phyloP scores from a whole-genome alignment of 1,140 invertebrate species.

The Drosophila guanche region DNA sequence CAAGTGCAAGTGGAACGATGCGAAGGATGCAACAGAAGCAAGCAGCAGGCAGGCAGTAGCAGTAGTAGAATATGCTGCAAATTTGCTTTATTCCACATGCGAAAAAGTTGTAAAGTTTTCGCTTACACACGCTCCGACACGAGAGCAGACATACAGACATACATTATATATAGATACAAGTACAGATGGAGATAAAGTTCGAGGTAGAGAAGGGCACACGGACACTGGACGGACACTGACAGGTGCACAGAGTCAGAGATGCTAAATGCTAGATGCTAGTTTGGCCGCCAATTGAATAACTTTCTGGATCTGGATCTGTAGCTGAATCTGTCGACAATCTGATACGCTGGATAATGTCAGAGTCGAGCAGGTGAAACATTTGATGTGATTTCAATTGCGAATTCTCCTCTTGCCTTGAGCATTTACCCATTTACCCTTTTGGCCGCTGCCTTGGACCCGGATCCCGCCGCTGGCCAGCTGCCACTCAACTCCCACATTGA shows the following conservation, averaged over 20 bases:
- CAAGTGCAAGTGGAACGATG: background rate
- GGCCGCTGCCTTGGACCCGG: constrained; percentile 16
- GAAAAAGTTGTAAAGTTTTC: constrained; percentile 74
- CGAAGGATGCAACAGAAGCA: constrained; percentile 38
- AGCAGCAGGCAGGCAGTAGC: constrained; percentile 14
- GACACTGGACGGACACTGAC: background rate
- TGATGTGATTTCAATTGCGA: constrained; percentile 58
- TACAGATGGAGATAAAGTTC: too few species aligned
- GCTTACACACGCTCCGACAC: background rate
- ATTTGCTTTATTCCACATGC: constrained; percentile 78
- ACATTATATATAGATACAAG: too few species aligned
- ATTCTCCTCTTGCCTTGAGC: background rate
- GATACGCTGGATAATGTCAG: constrained; percentile 35
- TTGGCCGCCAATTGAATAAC: constrained; percentile 31
- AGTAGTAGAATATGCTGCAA: constrained; percentile 73
- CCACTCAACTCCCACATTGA: constrained; percentile 32
- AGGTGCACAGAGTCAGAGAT: constrained; percentile 4
- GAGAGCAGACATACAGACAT: too few species aligned
- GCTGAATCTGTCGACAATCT: constrained; percentile 25
- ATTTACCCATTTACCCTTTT: constrained; percentile 40
- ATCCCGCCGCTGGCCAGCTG: background rate
- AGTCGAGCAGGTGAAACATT: constrained; percentile 49
- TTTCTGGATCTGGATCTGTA: constrained; percentile 17
- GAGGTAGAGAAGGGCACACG: constrained; percentile 10
- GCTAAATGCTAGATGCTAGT: constrained; percentile 2